These are phyloP conservation scores for Ptychadena robeensis DNA, from an alignment of 2,797 vertebrate species.

Conservation along the genomic window DNA sequence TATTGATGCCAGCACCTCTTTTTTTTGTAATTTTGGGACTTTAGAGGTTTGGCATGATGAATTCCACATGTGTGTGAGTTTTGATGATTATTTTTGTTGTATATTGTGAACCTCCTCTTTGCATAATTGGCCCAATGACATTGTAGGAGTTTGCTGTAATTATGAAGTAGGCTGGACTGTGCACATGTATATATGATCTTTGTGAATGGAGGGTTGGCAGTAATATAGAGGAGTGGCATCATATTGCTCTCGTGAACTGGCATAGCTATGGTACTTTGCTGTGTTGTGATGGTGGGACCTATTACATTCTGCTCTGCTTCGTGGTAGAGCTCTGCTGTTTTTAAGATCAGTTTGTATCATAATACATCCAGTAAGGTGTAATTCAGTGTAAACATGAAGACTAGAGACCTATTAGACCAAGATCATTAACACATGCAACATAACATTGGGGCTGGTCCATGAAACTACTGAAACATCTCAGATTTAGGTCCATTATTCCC, in stretches of 20 bases:
- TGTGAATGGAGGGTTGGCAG: slow-evolving; percentile 37
- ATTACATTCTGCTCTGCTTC: too few species aligned
- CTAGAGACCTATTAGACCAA: not conserved
- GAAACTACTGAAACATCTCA: not conserved
- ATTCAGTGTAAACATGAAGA: not conserved
- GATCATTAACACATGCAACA: not conserved
- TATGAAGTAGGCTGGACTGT: slow-evolving; percentile 33
- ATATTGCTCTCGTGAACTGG: not conserved
- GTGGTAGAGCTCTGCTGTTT: not conserved
- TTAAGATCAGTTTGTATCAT: not conserved
- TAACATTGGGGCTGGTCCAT: not conserved
- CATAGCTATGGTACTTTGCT: not conserved
- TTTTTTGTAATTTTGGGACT: not conserved
- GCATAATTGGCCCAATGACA: slow-evolving; percentile 30
- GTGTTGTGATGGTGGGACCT: not conserved
- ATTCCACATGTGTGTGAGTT: not conserved
- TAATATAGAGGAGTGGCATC: slow-evolving; percentile 17
- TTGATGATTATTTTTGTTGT: too few species aligned
- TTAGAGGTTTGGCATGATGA: not conserved
- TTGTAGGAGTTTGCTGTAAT: slow-evolving; percentile 27
- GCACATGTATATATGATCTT: slow-evolving; percentile 36
- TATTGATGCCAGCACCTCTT: not conserved
- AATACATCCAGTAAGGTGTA: not conserved
- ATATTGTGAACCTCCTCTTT: slow-evolving; percentile 26
- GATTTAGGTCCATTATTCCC: not conserved